phyloP scores from a whole-genome alignment of 64 coral and sea anemone species.

The Cladopsammia gracilis region DNA sequence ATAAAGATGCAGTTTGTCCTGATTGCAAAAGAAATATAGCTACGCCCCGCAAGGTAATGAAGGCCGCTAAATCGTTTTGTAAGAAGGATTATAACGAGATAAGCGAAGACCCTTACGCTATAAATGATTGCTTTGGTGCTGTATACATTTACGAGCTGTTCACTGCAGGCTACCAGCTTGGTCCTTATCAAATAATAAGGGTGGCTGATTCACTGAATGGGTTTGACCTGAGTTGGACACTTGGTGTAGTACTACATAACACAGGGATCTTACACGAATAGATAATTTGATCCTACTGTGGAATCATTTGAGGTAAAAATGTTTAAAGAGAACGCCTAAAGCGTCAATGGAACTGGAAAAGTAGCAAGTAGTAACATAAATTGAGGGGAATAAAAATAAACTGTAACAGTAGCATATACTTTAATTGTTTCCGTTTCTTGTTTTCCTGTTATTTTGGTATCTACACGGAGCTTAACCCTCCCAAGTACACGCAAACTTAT shows the following conservation, averaged over 20 bases:
- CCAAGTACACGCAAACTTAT: too few species aligned
- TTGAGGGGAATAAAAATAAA: too few species aligned
- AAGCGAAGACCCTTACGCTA: neutral
- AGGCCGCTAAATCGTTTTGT: neutral
- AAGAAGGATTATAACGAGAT: neutral
- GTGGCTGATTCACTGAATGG: slow-evolving; percentile 6
- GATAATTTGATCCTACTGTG: neutral
- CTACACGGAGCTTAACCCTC: too few species aligned
- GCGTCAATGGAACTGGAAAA: too few species aligned
- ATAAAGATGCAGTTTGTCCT: neutral
- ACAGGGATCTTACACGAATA: neutral
- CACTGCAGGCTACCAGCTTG: neutral
- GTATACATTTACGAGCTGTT: slow-evolving; percentile 37
- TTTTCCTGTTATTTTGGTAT: too few species aligned
- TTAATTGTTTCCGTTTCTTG: too few species aligned
- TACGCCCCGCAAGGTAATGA: neutral
- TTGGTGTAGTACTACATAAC: neutral
- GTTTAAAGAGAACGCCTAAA: too few species aligned
- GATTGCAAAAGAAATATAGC: neutral
- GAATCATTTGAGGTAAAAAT: too few species aligned
- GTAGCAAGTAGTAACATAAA: too few species aligned
- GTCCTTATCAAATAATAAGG: neutral
- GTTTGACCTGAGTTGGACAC: slow-evolving; percentile 43
- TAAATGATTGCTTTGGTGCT: slow-evolving; percentile 1
- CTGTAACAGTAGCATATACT: too few species aligned